These are phyloP conservation scores for Chloropsis cyanopogon DNA, from an alignment of 2,113 vertebrate genomes.

Conservation along the genomic window DNA sequence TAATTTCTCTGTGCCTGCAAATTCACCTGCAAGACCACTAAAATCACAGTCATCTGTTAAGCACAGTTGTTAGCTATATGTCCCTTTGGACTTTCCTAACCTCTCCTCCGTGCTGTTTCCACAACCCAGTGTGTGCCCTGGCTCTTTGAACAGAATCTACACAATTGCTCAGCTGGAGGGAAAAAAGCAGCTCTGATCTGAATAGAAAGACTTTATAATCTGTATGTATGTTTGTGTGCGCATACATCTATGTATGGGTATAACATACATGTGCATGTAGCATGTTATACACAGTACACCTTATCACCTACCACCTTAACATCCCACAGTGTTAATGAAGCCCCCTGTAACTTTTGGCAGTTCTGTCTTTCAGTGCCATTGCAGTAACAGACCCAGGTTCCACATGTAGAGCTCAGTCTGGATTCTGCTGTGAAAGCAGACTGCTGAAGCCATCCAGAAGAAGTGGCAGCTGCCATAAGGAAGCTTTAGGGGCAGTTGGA, in stretches of 20 bases:
- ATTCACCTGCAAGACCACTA: not conserved
- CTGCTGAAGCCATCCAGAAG: constrained; percentile 2
- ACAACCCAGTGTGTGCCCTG: rapidly evolving
- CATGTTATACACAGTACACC: not conserved
- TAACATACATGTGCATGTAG: not conserved
- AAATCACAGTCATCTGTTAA: not conserved
- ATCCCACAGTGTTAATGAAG: not conserved
- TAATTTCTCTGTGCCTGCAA: not conserved
- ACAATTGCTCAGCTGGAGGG: not conserved
- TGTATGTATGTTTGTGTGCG: not conserved
- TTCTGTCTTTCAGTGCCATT: not conserved
- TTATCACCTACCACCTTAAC: not conserved
- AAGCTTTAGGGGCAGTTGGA: not conserved
- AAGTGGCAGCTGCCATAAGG: not conserved
- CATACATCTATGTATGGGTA: not conserved
- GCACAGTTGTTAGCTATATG: not conserved
- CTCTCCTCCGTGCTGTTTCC: not conserved
- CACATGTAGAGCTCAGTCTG: not conserved
- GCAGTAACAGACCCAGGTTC: not conserved
- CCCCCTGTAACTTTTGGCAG: not conserved
- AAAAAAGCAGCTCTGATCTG: not conserved
- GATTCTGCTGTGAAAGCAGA: not conserved
- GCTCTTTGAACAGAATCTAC: not conserved
- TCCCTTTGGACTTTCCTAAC: not conserved
- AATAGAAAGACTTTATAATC: not conserved